Conservation (phyloP, 2,888 invertebrate species). For the Phymatocera aterrima region DNA sequence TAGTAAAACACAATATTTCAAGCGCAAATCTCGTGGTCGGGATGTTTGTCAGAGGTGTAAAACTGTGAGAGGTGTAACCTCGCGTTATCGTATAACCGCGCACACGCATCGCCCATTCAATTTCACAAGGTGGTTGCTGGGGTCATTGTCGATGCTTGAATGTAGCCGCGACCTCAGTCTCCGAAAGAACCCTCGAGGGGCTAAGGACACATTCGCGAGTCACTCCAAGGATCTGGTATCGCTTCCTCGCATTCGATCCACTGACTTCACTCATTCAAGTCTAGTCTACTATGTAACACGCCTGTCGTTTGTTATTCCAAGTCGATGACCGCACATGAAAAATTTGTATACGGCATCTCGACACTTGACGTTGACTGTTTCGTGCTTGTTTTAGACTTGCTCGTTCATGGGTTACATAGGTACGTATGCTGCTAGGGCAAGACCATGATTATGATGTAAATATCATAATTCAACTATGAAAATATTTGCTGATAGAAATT, state of each 20-base stretch:
- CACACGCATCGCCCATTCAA: conserved; percentile 35
- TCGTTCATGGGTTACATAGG: not conserved
- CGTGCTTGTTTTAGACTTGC: conserved; percentile 4
- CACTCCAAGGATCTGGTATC: conserved; percentile 40
- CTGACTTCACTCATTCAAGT: conserved; percentile 37
- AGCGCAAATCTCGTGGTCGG: not conserved
- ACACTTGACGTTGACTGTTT: not conserved
- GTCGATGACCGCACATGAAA: conserved; percentile 35
- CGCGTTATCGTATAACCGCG: conserved; percentile 25
- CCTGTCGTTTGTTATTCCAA: conserved; percentile 38
- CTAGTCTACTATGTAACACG: conserved; percentile 39
- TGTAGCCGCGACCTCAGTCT: conserved; percentile 16
- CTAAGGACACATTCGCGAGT: conserved; percentile 21
- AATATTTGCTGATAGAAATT: not conserved
- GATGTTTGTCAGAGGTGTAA: conserved; percentile 12
- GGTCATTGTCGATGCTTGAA: conserved; percentile 36
- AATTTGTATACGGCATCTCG: conserved; percentile 11
- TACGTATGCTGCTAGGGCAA: not conserved
- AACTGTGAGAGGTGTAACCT: conserved; percentile 4
- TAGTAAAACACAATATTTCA: not conserved
- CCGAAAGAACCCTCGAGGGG: conserved; percentile 29
- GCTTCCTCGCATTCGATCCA: conserved; percentile 30
- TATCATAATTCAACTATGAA: not conserved
- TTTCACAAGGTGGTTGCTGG: conserved; percentile 31
- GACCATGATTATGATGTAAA: not conserved